Conservation (phyloP, 2,797 vertebrate species). For the Uromys caudimaculatus region DNA sequence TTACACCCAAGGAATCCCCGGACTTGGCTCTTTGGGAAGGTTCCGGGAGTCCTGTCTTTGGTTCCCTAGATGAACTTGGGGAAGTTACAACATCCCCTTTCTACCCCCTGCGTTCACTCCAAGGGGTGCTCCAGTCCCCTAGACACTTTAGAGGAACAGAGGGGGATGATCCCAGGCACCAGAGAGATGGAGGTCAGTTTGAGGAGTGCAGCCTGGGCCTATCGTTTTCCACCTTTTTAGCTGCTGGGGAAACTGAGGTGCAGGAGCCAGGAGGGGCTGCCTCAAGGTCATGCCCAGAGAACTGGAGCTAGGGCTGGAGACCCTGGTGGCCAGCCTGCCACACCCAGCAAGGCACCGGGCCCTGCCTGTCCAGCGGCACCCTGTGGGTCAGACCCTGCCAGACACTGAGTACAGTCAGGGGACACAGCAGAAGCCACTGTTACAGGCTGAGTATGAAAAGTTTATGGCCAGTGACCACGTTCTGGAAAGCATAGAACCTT, state of each 20-base stretch:
- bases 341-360: not conserved
- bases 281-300: constrained; percentile 73
- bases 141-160: not conserved
- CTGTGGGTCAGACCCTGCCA: fast-evolving
- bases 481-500: not conserved
- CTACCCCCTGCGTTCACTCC: not conserved
- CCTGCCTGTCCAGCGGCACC: not conserved
- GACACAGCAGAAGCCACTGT: not conserved
- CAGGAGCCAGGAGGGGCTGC: not conserved
- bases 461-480: constrained; percentile 39
- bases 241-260: constrained; percentile 74
- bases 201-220: not conserved
- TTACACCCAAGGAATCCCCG: not conserved
- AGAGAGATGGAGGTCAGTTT: not conserved
- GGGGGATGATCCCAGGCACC: not conserved
- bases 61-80: constrained; percentile 64
- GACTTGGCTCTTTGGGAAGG: not conserved
- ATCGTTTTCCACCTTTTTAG: not conserved
- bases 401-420: not conserved
- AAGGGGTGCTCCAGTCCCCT: not conserved
- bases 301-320: not conserved
- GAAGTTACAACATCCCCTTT: constrained; percentile 65
- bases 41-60: not conserved
- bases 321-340: constrained; percentile 31
- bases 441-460: not conserved